Evolutionary conservation across 1,140 invertebrate species (phyloP), one percentile per base, ranked within the genome.

Genomic region (Eufriesea mexicana): DNA sequence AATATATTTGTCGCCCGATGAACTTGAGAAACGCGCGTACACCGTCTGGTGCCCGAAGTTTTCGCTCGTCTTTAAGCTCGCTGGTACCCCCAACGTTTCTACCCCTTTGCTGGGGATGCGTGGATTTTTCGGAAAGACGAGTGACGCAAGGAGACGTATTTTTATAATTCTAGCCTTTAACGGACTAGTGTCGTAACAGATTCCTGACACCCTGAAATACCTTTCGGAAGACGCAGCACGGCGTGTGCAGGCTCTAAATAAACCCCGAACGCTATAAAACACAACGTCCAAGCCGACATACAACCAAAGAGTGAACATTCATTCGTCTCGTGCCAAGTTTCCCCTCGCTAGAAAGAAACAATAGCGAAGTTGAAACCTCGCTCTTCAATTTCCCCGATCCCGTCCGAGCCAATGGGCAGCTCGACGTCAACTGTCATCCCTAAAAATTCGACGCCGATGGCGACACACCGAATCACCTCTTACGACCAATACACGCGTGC

Each of bases 261-360:
- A 80, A 76, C 42, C 28, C 28, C 55, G 62, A 76, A 76, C 79
- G 79, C 72, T 82, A 82, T 82, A 82, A 82, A 76, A 67, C 45
- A 82, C 79, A 82, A 67, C 79, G 79, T 81, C 61, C 80, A 45
- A 77, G 64, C 14, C 62, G 74, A 47, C 71, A 57, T 74, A 84
- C 81, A 86, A 79, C 79, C 74, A 28, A 71, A 49, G 83, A 77
- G 62, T 47, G 79, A 51, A 76, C 79, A 42, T 82, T 82, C 79
- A 51, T 76, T 81, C 42, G 79, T 45, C 74, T 42, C 71, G 71
- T 75, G 74, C 75, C 66, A 77, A 70, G 72, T 81, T 8, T 49
- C 9, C 51, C 62, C 42, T 75, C 35, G 72, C 62, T 51, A 49
- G 62, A 57, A 66, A 57, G 72, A 66, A 81, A 81, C 79, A 81